A percentile compares a stretch with the other conserved stretches of the same genome.
phyloP scores from a whole-genome alignment of 1,140 invertebrate genomes.

The Drosophila sulfurigaster region DNA sequence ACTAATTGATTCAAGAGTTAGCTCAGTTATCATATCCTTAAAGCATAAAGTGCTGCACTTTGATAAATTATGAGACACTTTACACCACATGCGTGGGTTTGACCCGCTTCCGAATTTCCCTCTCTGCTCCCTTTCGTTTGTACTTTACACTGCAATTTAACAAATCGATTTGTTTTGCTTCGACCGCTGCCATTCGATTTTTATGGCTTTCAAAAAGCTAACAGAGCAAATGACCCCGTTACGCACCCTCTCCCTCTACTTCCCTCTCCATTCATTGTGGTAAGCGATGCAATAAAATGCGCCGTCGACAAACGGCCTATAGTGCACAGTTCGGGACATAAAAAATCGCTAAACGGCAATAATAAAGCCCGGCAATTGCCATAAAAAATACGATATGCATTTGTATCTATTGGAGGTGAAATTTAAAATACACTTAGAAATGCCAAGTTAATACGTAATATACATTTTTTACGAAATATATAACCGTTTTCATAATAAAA shows the following conservation, averaged over 20 bases:
- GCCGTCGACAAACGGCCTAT: conserved; percentile 56
- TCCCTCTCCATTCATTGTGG: not conserved
- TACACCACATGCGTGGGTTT: not conserved
- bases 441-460: not conserved
- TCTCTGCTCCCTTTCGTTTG: conserved; percentile 26
- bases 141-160: conserved; percentile 80
- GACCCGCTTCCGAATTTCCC: not conserved
- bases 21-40: not conserved
- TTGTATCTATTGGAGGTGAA: conserved; percentile 34
- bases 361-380: conserved; percentile 69
- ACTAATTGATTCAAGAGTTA: no score
- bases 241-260: not conserved
- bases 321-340: conserved; percentile 59
- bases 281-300: conserved; percentile 72
- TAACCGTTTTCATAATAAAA: not conserved
- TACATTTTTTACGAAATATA: not conserved
- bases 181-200: conserved; percentile 71
- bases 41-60: conserved; percentile 11
- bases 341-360: conserved; percentile 80
- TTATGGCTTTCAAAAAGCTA: conserved; percentile 79
- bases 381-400: conserved; percentile 58
- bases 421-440: conserved; percentile 27
- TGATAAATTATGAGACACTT: conserved; percentile 60
- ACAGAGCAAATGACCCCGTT: conserved; percentile 70
- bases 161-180: conserved; percentile 78